phyloP scores from a whole-genome alignment of 2,113 vertebrate species.

The Campylomormyrus tamandua region DNA sequence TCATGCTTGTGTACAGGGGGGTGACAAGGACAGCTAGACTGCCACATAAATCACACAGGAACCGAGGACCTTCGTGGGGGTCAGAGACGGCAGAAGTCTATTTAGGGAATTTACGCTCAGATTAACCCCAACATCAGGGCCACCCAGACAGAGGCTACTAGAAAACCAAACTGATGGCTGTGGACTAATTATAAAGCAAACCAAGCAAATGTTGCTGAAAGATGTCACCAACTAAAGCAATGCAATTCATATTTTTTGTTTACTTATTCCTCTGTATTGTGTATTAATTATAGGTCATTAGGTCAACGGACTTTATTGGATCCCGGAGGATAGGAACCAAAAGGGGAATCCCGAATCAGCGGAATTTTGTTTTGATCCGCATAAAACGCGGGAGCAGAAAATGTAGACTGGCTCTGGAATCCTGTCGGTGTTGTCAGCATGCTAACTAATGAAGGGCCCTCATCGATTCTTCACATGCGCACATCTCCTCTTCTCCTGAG shows the following conservation, averaged over 20 bases:
- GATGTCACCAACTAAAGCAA: not conserved
- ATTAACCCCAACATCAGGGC: not conserved
- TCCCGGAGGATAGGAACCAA: not conserved
- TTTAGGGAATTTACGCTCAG: not conserved
- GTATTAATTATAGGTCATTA: not conserved
- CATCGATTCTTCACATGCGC: not conserved
- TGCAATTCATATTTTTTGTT: not conserved
- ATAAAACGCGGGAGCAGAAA: not conserved
- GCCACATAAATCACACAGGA: slow-evolving; percentile 30
- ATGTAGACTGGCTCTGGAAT: not conserved
- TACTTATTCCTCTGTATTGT: not conserved
- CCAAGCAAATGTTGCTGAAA: not conserved
- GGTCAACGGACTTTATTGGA: not conserved
- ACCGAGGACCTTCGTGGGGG: not conserved
- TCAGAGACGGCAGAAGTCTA: slow-evolving; percentile 24
- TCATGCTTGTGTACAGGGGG: slow-evolving; percentile 32
- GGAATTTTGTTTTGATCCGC: not conserved
- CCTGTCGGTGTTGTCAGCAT: not conserved
- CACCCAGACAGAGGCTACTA: not conserved
- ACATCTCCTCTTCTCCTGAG: not conserved
- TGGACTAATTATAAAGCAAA: not conserved
- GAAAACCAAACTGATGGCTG: slow-evolving; percentile 12
- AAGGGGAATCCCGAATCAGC: not conserved
- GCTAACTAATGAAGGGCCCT: not conserved
- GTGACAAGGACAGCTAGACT: slow-evolving; percentile 25